A percentile compares a stretch with the other conserved stretches of the same genome.
Evolutionary conservation across 2,797 vertebrate genomes (phyloP).

Genomic region (Rhinoraja longicauda): DNA sequence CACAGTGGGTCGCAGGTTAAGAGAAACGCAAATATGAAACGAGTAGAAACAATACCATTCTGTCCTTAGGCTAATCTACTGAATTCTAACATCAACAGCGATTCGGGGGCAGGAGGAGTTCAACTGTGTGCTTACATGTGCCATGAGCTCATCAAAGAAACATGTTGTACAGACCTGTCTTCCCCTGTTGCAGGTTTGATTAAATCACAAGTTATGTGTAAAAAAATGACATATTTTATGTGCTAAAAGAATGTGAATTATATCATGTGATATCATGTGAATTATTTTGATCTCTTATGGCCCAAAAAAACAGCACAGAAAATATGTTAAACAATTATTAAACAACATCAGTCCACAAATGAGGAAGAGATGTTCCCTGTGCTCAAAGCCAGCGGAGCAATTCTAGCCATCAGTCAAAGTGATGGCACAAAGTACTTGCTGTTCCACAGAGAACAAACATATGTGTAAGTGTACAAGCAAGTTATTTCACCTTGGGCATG

Average conservation of each 20-base stretch:
- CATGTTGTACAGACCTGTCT: conserved; percentile 37
- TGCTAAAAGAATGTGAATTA: no score
- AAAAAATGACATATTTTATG: conserved; percentile 23
- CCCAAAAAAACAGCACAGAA: neutral
- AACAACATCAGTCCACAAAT: neutral
- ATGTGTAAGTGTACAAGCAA: neutral
- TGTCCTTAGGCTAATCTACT: conserved; percentile 33
- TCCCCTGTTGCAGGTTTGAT: conserved; percentile 38
- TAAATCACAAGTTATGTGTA: conserved; percentile 35
- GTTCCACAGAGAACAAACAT: neutral
- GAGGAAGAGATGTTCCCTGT: neutral
- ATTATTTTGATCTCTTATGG: neutral
- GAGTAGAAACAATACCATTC: conserved; percentile 37
- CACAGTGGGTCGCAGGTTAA: conserved; percentile 18
- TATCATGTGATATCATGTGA: neutral
- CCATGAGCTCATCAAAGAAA: conserved; percentile 40
- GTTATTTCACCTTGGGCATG: conserved; percentile 4
- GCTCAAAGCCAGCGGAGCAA: neutral
- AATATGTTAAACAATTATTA: neutral
- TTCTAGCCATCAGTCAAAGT: conserved; percentile 23
- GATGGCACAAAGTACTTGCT: conserved; percentile 20
- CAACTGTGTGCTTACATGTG: conserved; percentile 38
- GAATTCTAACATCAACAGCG: conserved; percentile 30
- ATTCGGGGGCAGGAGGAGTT: conserved; percentile 36
- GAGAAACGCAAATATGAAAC: conserved; percentile 35